A percentile compares a stretch with the other conserved stretches of the same genome.
Conservation (phyloP, 2,888 invertebrate genomes). For the Cancer borealis region DNA sequence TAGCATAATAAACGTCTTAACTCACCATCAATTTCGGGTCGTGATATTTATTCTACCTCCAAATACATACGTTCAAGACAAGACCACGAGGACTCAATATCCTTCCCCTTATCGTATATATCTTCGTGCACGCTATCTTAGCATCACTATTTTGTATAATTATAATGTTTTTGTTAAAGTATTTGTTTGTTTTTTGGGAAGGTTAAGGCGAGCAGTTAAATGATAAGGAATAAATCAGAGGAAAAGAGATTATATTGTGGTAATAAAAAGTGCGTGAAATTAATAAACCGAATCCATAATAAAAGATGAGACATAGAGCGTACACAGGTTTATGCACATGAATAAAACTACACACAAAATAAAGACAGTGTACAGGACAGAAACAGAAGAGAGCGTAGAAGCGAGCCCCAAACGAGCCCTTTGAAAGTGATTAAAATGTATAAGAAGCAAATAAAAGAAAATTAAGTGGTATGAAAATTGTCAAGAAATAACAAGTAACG, state of each 20-base stretch:
- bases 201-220: neutral
- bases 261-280: neutral
- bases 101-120: neutral
- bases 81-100: neutral
- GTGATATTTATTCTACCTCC: neutral
- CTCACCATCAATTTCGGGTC: neutral
- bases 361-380: neutral
- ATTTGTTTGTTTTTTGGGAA: neutral
- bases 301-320: neutral
- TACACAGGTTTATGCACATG: neutral
- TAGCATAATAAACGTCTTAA: slow-evolving; percentile 21
- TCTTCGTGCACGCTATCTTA: neutral
- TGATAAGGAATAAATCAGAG: neutral
- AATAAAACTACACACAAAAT: neutral
- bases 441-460: no score
- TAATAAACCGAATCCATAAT: neutral
- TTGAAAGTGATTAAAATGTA: no score
- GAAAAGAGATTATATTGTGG: neutral
- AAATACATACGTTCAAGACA: neutral
- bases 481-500: no score
- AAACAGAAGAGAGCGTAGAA: no score
- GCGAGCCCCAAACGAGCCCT: no score
- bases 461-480: no score
- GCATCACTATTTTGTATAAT: neutral
- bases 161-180: neutral